Base-by-base conservation (phyloP, 2,888 invertebrate genomes). In the Hydroisotoma schaefferi region DNA sequence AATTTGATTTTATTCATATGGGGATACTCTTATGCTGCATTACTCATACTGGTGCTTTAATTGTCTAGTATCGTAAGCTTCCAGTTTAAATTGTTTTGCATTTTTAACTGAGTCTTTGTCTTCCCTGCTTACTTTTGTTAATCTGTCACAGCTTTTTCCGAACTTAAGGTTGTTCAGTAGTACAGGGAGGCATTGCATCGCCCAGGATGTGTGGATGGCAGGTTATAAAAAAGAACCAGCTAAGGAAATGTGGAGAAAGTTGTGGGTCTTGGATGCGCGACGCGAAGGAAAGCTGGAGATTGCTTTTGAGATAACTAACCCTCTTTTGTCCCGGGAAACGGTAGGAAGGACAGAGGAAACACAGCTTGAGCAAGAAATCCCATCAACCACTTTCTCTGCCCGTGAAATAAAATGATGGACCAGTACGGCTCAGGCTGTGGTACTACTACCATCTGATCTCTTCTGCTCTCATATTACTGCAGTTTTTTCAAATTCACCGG, bases 311-410 rank as follows among this genome's bases (percentile, higher is more conserved):
- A 46, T 46, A 46, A 46, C 46, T 46, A 46, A 46, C 46, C 46
- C 46, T 23, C 53, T 53, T n/a, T 53, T 53, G 53, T 53, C 53
- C 53, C 53, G 43, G 53, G 53, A 40, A 53, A 29, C 52, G 26
- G 37, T 18, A 28, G 52, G 52, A 52, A 52, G 52, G 53, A 53
- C 38, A 20, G 40, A 29, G 53, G 40, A 53, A 53, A 40, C 40
- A 46, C 46, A 46, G 46, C 46, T 46, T 25, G 46, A 40, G 46
- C 22, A 23, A 15, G 18, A 46, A 12, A 46, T 23, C 4, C 46
- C 6, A 6, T 20, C 23, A 23, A 23, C 25, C 23, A 23, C 52
- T 53, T 53, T 53, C 53, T 53, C 53, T 43, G 5, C 49, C 15
- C 8, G 6, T 20, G 22, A 4, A 8, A 6, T 20, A 23, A 12